A percentile compares a stretch with the other conserved stretches of the same genome.
Evolutionary conservation across 2,113 vertebrate species (phyloP).

Genomic region (Stigmatopora nigra): DNA sequence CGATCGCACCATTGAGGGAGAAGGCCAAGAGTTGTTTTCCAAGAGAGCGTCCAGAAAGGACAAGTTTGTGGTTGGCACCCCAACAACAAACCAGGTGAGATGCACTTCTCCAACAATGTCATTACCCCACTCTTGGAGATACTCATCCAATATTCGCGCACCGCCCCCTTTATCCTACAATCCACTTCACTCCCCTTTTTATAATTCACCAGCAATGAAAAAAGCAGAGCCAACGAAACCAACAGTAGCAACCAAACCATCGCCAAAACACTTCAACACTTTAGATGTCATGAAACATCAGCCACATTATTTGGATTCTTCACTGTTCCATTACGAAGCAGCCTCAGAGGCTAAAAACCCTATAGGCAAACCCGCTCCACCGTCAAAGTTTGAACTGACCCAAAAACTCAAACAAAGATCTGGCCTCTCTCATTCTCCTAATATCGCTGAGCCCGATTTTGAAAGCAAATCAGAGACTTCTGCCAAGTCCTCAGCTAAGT

Average conservation of each 20-base stretch:
- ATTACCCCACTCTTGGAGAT: conserved; percentile 88
- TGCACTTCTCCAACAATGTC: conserved; percentile 83
- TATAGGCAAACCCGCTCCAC: conserved; percentile 56
- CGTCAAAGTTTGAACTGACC: conserved; percentile 46
- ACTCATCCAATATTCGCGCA: conserved; percentile 91
- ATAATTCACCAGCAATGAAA: conserved; percentile 78
- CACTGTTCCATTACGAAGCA: conserved; percentile 85
- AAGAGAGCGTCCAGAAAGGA: conserved; percentile 91
- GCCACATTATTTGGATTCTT: conserved; percentile 85
- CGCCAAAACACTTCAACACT: conserved; percentile 78
- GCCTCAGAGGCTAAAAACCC: conserved; percentile 63
- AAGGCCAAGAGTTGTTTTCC: conserved; percentile 86
- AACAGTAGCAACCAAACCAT: conserved; percentile 72
- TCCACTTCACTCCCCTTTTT: conserved; percentile 84
- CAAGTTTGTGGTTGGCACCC: conserved; percentile 86
- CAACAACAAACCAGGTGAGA: conserved; percentile 75
- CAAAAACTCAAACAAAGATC: conserved; percentile 43
- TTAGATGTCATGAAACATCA: conserved; percentile 96
- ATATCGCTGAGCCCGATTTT: conserved; percentile 34
- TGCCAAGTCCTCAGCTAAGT: conserved; percentile 69
- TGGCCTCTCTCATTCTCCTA: conserved; percentile 33
- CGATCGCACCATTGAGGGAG: conserved; percentile 77
- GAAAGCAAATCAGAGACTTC: conserved; percentile 48
- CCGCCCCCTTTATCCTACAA: conserved; percentile 90
- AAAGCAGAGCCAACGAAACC: conserved; percentile 57